Conservation (phyloP, 2,888 invertebrate genomes). For the Melikaiella ostensackeni region DNA sequence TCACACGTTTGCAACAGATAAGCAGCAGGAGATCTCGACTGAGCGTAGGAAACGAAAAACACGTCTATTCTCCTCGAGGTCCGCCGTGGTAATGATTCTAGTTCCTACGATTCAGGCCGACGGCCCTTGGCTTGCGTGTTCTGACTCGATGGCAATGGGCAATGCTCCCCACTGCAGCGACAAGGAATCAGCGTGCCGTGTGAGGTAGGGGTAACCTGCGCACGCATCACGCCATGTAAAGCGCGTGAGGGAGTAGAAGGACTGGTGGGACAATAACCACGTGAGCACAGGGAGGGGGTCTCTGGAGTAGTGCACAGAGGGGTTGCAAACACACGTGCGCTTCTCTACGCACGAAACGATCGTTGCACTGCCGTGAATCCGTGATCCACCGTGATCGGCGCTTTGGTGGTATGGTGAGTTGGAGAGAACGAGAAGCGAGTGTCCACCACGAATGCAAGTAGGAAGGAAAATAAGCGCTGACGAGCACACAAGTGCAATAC, state of each 20-base stretch:
- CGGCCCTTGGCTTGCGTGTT: slow-evolving; percentile 62
- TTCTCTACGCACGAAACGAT: slow-evolving; percentile 5
- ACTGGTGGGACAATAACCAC: slow-evolving; percentile 14
- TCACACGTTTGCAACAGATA: slow-evolving; percentile 10
- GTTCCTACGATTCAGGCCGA: slow-evolving; percentile 62
- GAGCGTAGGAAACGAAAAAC: slow-evolving; percentile 70
- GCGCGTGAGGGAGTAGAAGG: slow-evolving; percentile 9
- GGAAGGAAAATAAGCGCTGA: slow-evolving; percentile 52
- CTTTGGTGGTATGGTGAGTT: neutral
- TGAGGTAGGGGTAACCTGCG: slow-evolving; percentile 50
- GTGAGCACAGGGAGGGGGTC: slow-evolving; percentile 34
- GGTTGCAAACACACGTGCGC: slow-evolving; percentile 42
- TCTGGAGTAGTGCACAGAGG: slow-evolving; percentile 40
- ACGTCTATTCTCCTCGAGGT: slow-evolving; percentile 75
- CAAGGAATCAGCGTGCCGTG: slow-evolving; percentile 16
- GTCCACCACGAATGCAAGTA: neutral
- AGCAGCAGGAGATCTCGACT: slow-evolving; percentile 68
- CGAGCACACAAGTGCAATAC: slow-evolving; percentile 46
- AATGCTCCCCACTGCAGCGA: slow-evolving; percentile 46
- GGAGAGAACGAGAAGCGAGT: neutral
- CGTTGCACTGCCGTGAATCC: neutral
- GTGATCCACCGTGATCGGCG: neutral
- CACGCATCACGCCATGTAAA: slow-evolving; percentile 49
- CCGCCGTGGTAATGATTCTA: slow-evolving; percentile 74
- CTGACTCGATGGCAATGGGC: slow-evolving; percentile 52